Evolutionary conservation across 2,113 vertebrate species (phyloP), one percentile per base, ranked within the genome.

Genomic region (Onychorhynchus coronatus): DNA sequence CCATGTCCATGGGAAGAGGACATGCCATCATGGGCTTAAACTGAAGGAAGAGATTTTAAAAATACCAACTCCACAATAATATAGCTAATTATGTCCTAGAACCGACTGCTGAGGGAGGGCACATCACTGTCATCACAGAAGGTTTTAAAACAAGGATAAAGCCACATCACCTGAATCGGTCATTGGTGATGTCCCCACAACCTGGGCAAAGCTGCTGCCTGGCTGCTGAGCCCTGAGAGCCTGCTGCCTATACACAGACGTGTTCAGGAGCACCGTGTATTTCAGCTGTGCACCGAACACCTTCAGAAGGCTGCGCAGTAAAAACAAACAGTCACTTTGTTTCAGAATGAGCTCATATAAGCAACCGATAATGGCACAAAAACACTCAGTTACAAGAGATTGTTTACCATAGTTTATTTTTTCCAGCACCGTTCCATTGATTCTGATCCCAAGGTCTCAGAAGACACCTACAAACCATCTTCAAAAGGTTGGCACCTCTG

Each of bases 301-400:
- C 52, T 76, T 93, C 63, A 18, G 67, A 84, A 92, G 73, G 46
- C 82, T 33, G 18, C 1, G 10, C 2, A 65, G 67, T 65, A 61
- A 90, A 94, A 93, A 70, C 44, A 91, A 88, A 72, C 72, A 94
- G 63, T 18, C 72, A 46, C 39, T 93, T 50, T 13, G 35, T 75
- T 80, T 95, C 80, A 81, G 50, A 95, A 83, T 84, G 86, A 95
- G 83, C 68, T 95, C 91, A 84, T 74, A 59, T 63, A 86, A 95
- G 89, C 72, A 67, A 53, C 86, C 81, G 83, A 94, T 95, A 95
- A 92, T 2, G 19, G 47, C 68, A 79, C 55, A 92, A 74, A 86
- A 92, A 2, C 23, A 77, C 31, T 77, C 55, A 27, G 23, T 91
- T 89, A 80, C 23, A n/a, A 44, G 16, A 88, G 31, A 88, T 7